Evolutionary conservation across 2,113 vertebrate species (phyloP), one percentile per base, ranked within the genome.

Genomic region (Menidia beryllina): DNA sequence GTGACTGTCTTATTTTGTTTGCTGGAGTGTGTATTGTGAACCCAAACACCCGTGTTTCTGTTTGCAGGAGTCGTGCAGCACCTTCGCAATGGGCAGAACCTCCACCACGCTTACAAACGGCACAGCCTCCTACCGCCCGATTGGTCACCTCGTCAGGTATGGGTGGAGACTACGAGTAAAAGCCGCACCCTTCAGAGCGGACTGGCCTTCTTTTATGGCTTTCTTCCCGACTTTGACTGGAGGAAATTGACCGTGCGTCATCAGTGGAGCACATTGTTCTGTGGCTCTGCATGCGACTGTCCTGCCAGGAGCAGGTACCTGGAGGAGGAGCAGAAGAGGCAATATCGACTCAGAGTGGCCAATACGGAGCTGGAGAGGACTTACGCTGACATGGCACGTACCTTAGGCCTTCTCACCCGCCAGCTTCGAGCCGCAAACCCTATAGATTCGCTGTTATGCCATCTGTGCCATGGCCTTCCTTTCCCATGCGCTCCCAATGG

Each of bases 251-350:
- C 90, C 0, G 88, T 97, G 39, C 91, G 82, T 53, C 95, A 98
- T 86, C 98, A 99, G 89, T 96, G 96, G 90, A 98, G 95, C 79
- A 96, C 96, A 4, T 89, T 98, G 25, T 99, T 98, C 88, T 99
- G 98, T 54, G 94, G 96, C 0, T 91, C 94, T 2, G 93, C 86
- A 70, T 99, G 98, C 0, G 96, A 97, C 64, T 99, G 98, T 74
- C 97, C 97, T 0, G 88, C 94, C 79, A 92, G 97, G 48, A 97
- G 95, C 91, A 90, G 94, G 57, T 96, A 95, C 74, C 89, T 99
- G 5, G 97, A 97, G 43, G 95, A 96, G 69, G 98, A 99, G 57
- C 97, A 99, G 89, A 92, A 92, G 48, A 93, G 97, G 7, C 97
- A 99, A 82, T 98, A 97, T 85, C 95, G 92, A 8, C 85, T 96